These are phyloP conservation scores for Melanotaenia pygmaea DNA, from an alignment of 2,797 vertebrate species.

Conservation along the genomic window DNA sequence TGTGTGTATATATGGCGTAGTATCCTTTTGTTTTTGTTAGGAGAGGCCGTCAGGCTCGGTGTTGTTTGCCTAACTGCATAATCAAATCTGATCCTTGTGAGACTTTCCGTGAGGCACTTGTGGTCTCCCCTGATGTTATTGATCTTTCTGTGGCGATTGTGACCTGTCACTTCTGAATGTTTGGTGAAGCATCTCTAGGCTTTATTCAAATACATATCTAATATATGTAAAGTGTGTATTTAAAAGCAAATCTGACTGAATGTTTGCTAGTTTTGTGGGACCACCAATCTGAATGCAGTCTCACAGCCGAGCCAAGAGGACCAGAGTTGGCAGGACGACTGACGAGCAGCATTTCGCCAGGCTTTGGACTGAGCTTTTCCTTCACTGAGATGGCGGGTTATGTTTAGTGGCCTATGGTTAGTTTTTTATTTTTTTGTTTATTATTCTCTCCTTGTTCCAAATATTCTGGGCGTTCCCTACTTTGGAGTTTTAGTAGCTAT, in stretches of 20 bases:
- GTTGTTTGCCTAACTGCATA: slow-evolving; percentile 79
- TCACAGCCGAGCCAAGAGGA: slow-evolving; percentile 40
- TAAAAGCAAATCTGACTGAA: slow-evolving; percentile 57
- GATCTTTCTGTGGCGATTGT: slow-evolving; percentile 39
- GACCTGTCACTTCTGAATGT: slow-evolving; percentile 65
- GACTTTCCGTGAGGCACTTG: slow-evolving; percentile 32
- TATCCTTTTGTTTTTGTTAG: slow-evolving; percentile 68
- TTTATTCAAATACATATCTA: slow-evolving; percentile 48
- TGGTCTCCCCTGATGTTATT: slow-evolving; percentile 30
- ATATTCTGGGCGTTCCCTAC: slow-evolving; percentile 40
- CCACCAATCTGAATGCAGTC: slow-evolving; percentile 44
- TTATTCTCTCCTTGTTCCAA: slow-evolving; percentile 66
- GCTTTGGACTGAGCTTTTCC: slow-evolving; percentile 24
- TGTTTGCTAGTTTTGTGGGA: slow-evolving; percentile 59
- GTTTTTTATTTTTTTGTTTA: slow-evolving; percentile 33
- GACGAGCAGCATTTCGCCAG: slow-evolving; percentile 21
- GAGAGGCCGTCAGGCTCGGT: slow-evolving; percentile 74
- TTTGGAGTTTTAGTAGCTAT: slow-evolving; percentile 65
- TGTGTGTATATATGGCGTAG: slow-evolving; percentile 50
- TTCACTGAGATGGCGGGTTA: slow-evolving; percentile 30
- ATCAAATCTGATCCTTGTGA: slow-evolving; percentile 54
- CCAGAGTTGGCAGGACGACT: slow-evolving; percentile 34
- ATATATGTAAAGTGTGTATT: slow-evolving; percentile 62
- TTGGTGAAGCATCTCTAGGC: slow-evolving; percentile 46
- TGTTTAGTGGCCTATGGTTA: slow-evolving; percentile 48